Percentiles rank a stretch among this genome's conserved stretches.
These are phyloP conservation scores for Plagodis pulveraria DNA, from an alignment of 2,888 invertebrate species.

Conservation along the genomic window DNA sequence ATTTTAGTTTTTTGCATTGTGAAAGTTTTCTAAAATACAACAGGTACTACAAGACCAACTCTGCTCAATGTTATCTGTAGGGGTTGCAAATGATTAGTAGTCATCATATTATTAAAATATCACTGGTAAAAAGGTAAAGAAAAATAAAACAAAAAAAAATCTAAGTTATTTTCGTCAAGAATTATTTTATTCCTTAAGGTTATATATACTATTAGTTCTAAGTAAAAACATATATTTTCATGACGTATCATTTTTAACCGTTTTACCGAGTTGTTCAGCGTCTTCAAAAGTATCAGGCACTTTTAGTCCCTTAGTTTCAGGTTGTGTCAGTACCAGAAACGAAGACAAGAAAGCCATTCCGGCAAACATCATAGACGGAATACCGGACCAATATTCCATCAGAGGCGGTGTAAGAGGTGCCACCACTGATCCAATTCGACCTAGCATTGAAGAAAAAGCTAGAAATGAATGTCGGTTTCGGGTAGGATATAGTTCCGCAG, in stretches of 20 bases:
- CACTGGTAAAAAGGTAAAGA: no score
- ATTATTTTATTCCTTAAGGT: no score
- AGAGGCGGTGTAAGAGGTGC: slow-evolving; percentile 89
- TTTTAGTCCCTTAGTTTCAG: slow-evolving; percentile 69
- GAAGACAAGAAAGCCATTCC: slow-evolving; percentile 65
- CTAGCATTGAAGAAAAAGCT: slow-evolving; percentile 89
- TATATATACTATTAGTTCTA: no score
- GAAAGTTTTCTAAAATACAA: no score
- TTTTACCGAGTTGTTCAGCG: slow-evolving; percentile 66
- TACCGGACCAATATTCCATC: slow-evolving; percentile 77
- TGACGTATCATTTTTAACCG: background rate
- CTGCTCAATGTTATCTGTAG: no score
- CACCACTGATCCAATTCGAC: slow-evolving; percentile 88
- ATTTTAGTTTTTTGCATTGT: no score
- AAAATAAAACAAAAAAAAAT: no score
- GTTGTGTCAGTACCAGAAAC: slow-evolving; percentile 68
- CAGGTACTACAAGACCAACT: no score
- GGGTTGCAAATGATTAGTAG: no score
- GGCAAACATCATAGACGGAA: slow-evolving; percentile 74
- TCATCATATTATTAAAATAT: no score
- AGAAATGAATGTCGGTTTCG: slow-evolving; percentile 87
- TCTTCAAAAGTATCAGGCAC: slow-evolving; percentile 79
- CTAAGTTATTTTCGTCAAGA: no score
- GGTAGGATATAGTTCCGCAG: slow-evolving; percentile 90
- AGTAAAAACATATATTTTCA: background rate